Percentiles rank a stretch among this genome's conserved stretches.
phyloP scores from a whole-genome alignment of 2,888 invertebrate species.

The Apoda limacodes region DNA sequence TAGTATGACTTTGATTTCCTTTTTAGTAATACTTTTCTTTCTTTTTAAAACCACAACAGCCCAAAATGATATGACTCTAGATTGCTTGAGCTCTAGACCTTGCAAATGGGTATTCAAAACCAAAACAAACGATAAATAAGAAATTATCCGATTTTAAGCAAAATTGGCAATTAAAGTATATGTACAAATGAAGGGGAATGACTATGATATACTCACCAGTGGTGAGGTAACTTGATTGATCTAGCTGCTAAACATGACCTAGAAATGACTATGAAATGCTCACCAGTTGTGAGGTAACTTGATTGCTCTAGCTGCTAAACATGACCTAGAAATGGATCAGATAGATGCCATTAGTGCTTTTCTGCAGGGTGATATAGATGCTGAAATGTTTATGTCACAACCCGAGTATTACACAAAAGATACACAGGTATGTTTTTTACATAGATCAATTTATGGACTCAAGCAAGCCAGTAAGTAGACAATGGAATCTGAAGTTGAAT shows the following conservation, averaged over 20 bases:
- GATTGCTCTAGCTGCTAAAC: constrained; percentile 12
- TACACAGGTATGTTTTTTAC: constrained; percentile 16
- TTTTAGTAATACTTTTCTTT: no score
- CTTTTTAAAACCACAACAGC: no score
- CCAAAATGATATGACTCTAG: no score
- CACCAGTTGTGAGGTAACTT: constrained; percentile 20
- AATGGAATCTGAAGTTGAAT: constrained; percentile 7
- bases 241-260: constrained; percentile 14
- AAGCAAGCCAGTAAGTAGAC: constrained; percentile 16
- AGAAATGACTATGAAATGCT: constrained; percentile 17
- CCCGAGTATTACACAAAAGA: constrained; percentile 11
- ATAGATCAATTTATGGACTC: constrained; percentile 17
- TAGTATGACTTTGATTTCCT: no score
- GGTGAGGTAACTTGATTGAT: constrained; percentile 19
- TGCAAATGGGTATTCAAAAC: constrained; percentile 20
- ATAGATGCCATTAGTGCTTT: constrained; percentile 20
- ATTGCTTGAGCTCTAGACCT: no score
- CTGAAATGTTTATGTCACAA: constrained; percentile 18
- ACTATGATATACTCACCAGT: constrained; percentile 11
- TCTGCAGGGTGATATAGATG: constrained; percentile 18
- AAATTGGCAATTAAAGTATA: no score
- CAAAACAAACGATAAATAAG: no score
- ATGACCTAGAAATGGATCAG: constrained; percentile 13
- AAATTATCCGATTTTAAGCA: no score
- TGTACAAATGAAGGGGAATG: no score